phyloP scores from a whole-genome alignment of 1,140 invertebrate genomes.

The Hermetia illucens region DNA sequence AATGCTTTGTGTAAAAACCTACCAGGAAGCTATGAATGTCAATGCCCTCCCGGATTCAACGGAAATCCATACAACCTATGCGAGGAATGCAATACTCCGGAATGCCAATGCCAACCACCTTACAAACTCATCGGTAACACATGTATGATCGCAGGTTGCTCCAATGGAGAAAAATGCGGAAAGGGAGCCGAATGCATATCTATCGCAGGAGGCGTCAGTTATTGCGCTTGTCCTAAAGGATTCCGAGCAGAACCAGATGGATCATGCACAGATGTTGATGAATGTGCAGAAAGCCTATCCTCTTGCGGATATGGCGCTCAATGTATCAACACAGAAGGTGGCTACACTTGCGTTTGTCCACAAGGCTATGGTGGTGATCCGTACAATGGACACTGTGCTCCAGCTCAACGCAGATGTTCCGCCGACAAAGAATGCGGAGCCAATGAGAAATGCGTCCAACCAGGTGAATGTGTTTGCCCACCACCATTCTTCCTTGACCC shows the following conservation, averaged over 20 bases:
- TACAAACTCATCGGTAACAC: slow-evolving; percentile 68
- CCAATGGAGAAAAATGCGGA: slow-evolving; percentile 59
- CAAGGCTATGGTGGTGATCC: slow-evolving; percentile 52
- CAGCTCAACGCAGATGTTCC: slow-evolving; percentile 63
- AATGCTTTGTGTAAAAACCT: slow-evolving; percentile 85
- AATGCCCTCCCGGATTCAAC: slow-evolving; percentile 71
- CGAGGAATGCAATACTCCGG: slow-evolving; percentile 68
- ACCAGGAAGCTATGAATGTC: slow-evolving; percentile 86
- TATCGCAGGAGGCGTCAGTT: slow-evolving; percentile 77
- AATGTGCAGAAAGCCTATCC: slow-evolving; percentile 55
- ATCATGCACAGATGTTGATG: slow-evolving; percentile 67
- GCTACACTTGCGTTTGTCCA: slow-evolving; percentile 69
- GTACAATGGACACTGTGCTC: slow-evolving; percentile 56
- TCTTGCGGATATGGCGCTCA: slow-evolving; percentile 74
- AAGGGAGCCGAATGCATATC: slow-evolving; percentile 73
- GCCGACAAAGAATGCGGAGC: slow-evolving; percentile 66
- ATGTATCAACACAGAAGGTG: slow-evolving; percentile 66
- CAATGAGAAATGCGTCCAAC: slow-evolving; percentile 83
- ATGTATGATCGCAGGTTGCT: slow-evolving; percentile 73
- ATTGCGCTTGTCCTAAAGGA: slow-evolving; percentile 75
- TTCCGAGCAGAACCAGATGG: slow-evolving; percentile 57
- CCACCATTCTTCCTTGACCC: slow-evolving; percentile 75
- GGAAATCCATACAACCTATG: slow-evolving; percentile 79
- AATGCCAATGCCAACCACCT: slow-evolving; percentile 74
- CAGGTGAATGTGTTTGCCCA: slow-evolving; percentile 76